Evolutionary conservation across 35 echinoderm and acorn worm species (phyloP).

Genomic region (Heliocidaris erythrogramma): DNA sequence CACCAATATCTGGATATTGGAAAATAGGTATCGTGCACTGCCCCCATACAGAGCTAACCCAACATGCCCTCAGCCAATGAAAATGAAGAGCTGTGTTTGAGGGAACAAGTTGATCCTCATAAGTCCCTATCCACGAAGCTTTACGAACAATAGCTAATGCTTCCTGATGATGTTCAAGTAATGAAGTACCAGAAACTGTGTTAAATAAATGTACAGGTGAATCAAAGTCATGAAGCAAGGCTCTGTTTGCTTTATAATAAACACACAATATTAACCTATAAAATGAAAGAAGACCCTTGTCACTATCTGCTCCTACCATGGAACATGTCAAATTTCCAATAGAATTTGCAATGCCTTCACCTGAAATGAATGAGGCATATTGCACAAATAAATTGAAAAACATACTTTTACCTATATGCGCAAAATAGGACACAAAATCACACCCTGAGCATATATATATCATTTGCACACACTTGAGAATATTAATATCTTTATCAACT

Average conservation of each 20-base stretch:
- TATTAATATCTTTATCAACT: background rate
- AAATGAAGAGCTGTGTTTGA: constrained; percentile 29
- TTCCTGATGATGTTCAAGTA: background rate
- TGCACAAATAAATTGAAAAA: constrained; percentile 49
- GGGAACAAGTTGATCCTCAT: constrained; percentile 45
- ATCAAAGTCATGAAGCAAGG: background rate
- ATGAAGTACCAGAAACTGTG: background rate
- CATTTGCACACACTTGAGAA: constrained; percentile 45
- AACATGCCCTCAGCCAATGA: constrained; percentile 41
- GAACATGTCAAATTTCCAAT: background rate
- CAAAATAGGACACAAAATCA: constrained; percentile 62
- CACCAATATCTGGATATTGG: constrained; percentile 23
- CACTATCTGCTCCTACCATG: background rate
- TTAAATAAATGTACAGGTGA: background rate
- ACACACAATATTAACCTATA: constrained; percentile 47
- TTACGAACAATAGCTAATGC: background rate
- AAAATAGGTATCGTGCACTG: background rate
- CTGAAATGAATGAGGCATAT: constrained; percentile 51
- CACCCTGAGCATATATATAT: constrained; percentile 50
- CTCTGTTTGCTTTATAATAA: constrained; percentile 41
- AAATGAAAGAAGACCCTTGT: constrained; percentile 41
- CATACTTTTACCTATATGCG: constrained; percentile 16
- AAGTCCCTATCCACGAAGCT: constrained; percentile 36
- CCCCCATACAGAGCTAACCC: constrained; percentile 47
- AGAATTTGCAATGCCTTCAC: background rate